Conservation (phyloP, 2,113 vertebrate species). For the Caracal caracal region DNA sequence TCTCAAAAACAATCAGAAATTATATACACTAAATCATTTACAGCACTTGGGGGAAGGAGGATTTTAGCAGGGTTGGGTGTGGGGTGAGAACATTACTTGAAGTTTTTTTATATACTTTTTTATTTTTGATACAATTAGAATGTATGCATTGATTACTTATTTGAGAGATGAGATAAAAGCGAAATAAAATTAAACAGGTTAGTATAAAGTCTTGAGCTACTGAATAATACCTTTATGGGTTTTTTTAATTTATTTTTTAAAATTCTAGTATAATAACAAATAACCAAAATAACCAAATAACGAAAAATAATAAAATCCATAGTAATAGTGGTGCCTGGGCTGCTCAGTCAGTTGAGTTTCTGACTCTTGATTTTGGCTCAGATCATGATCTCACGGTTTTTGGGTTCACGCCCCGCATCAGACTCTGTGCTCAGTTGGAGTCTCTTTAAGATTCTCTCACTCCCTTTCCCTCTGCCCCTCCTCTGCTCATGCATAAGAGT, state of each 20-base stretch:
- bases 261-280: background rate
- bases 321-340: background rate
- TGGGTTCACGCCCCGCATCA: no score
- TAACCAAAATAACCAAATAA: no score
- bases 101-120: background rate
- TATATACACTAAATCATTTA: background rate
- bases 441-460: no score
- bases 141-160: background rate
- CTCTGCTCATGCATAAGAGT: no score
- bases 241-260: background rate
- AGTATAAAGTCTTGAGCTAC: conserved; percentile 30
- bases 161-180: background rate
- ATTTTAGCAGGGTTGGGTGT: background rate
- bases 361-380: no score
- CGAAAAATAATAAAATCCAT: background rate
- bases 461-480: no score
- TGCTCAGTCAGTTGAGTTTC: no score
- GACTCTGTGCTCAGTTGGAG: no score
- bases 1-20: background rate
- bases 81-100: background rate
- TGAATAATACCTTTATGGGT: background rate
- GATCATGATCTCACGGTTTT: no score
- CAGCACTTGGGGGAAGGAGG: background rate
- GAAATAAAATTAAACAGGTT: conserved; percentile 16
- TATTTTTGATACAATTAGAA: conserved; percentile 6